These are phyloP conservation scores for Sycophaga agraensis DNA, from an alignment of 1,140 invertebrate genomes.

Conservation along the genomic window DNA sequence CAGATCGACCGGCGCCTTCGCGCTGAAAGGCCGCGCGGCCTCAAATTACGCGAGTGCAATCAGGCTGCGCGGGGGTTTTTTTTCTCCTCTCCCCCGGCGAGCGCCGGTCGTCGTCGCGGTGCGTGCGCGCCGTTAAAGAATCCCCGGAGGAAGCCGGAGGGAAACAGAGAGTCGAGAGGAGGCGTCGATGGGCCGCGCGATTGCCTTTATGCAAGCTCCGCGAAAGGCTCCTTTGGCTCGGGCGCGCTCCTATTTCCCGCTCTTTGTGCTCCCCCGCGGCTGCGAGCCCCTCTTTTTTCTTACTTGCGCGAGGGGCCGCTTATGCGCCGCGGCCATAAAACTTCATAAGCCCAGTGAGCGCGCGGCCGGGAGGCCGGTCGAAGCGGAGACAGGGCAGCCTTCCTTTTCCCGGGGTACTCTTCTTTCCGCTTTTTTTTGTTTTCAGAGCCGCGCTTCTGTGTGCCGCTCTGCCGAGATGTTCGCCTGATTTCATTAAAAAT, in stretches of 20 bases:
- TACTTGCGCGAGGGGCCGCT: not conserved
- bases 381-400: too few species aligned
- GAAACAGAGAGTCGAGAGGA: too few species aligned
- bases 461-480: too few species aligned
- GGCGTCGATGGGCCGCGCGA: slow-evolving; percentile 5
- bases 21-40: not conserved
- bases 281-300: slow-evolving; percentile 6
- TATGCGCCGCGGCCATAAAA: slow-evolving; percentile 7
- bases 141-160: not conserved
- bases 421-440: too few species aligned
- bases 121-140: not conserved
- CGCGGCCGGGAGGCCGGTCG: too few species aligned
- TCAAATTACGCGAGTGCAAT: too few species aligned
- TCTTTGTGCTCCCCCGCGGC: not conserved
- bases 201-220: slow-evolving; percentile 2
- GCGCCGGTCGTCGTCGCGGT: not conserved
- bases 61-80: too few species aligned
- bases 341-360: slow-evolving; percentile 18
- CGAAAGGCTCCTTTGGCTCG: not conserved
- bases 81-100: not conserved
- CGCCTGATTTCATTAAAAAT: slow-evolving; percentile 19
- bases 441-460: too few species aligned
- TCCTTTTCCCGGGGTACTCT: too few species aligned
- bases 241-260: not conserved
- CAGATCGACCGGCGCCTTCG: too few species aligned